phyloP scores from a whole-genome alignment of 1,140 invertebrate genomes.

The Tigriopus japonicus region DNA sequence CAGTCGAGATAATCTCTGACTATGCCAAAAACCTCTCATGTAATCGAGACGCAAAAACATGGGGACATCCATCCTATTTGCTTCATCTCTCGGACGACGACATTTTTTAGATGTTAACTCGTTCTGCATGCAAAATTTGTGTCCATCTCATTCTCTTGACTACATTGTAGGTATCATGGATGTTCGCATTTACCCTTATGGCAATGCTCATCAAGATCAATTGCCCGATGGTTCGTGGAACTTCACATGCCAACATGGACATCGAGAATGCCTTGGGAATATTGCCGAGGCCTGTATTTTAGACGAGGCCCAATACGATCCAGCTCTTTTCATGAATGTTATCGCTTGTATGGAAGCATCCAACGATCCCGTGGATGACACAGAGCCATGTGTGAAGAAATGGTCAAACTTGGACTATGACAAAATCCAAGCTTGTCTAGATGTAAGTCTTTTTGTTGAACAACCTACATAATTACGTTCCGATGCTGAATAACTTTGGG shows the following conservation, averaged over 20 bases:
- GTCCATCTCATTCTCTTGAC: neutral
- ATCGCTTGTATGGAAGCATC: neutral
- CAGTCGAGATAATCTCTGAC: too few relatives aligned
- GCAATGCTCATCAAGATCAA: neutral
- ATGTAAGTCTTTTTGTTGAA: too few relatives aligned
- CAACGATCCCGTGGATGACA: neutral
- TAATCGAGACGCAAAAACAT: too few relatives aligned
- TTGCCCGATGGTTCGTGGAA: neutral
- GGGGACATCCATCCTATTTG: too few relatives aligned
- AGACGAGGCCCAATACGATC: neutral
- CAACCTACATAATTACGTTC: neutral
- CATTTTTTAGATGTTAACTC: too few relatives aligned
- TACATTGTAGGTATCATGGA: neutral
- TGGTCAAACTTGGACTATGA: neutral
- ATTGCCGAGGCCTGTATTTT: neutral
- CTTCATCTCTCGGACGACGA: too few relatives aligned
- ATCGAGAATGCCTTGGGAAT: neutral
- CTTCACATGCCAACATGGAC: neutral
- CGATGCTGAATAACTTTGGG: neutral
- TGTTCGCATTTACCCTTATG: neutral
- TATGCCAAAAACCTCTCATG: too few relatives aligned
- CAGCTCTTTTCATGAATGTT: neutral
- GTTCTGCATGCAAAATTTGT: too few relatives aligned
- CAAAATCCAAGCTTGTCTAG: too few relatives aligned
- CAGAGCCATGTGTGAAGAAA: neutral